A percentile compares a stretch with the other conserved stretches of the same genome.
phyloP scores from a whole-genome alignment of 1,140 invertebrate species.

The Epicauta chinensis region DNA sequence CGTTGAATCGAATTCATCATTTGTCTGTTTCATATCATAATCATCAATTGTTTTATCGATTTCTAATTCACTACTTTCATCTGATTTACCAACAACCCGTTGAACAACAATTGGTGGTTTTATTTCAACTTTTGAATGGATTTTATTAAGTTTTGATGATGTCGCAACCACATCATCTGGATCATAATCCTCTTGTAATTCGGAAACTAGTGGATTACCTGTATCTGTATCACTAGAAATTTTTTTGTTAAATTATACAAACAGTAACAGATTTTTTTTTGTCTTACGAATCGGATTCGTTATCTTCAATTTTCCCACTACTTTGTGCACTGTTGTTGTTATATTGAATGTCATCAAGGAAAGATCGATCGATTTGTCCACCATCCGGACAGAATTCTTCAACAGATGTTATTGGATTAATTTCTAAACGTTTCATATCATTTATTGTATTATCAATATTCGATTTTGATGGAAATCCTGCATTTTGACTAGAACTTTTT shows the following conservation, averaged over 20 bases:
- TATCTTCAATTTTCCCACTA: conserved; percentile 38
- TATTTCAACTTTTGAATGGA: conserved; percentile 2
- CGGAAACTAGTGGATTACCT: conserved; percentile 78
- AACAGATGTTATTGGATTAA: conserved; percentile 53
- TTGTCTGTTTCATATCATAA: conserved; percentile 40
- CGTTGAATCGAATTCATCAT: conserved; percentile 44
- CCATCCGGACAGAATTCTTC: conserved; percentile 85
- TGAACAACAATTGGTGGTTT: not conserved
- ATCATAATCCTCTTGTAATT: conserved; percentile 81
- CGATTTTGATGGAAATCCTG: conserved; percentile 31
- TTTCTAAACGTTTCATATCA: conserved; percentile 32
- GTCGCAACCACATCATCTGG: conserved; percentile 51
- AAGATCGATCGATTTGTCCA: conserved; percentile 69
- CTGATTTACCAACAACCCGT: conserved; percentile 8
- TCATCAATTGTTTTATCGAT: conserved; percentile 34
- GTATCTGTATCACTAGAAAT: conserved; percentile 66
- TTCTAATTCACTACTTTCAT: conserved; percentile 35
- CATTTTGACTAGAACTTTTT: conserved; percentile 35
- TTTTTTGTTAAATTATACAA: not conserved
- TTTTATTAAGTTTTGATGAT: conserved; percentile 1
- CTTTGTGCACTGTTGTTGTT: conserved; percentile 40
- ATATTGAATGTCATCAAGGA: conserved; percentile 65
- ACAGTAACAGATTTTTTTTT: conserved; percentile 15
- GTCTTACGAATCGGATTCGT: conserved; percentile 56
- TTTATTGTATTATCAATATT: conserved; percentile 25